These are phyloP conservation scores for Drosophila sordidula DNA, from an alignment of 2,888 invertebrate genomes.

Conservation along the genomic window DNA sequence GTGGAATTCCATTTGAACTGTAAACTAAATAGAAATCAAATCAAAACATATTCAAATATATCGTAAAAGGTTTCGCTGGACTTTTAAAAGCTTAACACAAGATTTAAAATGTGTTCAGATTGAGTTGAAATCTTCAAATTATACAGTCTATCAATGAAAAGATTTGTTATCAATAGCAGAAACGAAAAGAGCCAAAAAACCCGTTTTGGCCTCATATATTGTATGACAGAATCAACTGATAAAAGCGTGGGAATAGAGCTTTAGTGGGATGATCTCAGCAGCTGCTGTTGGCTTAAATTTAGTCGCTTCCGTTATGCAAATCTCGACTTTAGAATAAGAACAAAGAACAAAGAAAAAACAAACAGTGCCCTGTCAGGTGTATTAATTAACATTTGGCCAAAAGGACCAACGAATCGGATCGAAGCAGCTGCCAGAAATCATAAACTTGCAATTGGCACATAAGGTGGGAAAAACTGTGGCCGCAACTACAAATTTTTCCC, in stretches of 20 bases:
- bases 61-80: background rate
- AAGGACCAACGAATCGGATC: background rate
- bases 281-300: background rate
- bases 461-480: constrained; percentile 62
- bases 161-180: constrained; percentile 4
- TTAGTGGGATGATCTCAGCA: constrained; percentile 43
- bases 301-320: constrained; percentile 24
- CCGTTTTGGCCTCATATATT: constrained; percentile 33
- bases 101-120: background rate
- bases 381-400: background rate
- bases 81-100: background rate
- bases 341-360: background rate
- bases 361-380: constrained; percentile 18
- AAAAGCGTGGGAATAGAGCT: constrained; percentile 49
- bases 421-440: constrained; percentile 21
- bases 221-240: constrained; percentile 20
- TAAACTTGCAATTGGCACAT: constrained; percentile 27
- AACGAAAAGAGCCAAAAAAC: constrained; percentile 7
- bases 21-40: background rate
- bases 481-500: constrained; percentile 51
- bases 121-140: constrained; percentile 15
- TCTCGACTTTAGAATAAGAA: too few relatives aligned
- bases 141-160: constrained; percentile 19
- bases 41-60: background rate
- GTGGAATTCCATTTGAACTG: background rate